These are phyloP conservation scores for Ophion costatus DNA, from an alignment of 2,888 invertebrate genomes.

Conservation along the genomic window DNA sequence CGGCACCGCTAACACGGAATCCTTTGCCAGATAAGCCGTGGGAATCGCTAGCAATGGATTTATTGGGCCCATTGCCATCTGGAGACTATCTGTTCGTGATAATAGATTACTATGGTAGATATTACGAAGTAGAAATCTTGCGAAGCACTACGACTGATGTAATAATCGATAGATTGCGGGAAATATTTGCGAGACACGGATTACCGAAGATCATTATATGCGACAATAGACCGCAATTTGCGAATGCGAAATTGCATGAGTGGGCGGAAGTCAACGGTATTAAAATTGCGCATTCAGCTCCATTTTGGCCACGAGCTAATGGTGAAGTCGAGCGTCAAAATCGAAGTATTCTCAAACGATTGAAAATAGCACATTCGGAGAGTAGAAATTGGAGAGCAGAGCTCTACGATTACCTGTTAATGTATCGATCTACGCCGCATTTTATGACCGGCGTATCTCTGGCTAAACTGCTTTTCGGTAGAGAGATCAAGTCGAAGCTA, in stretches of 20 bases:
- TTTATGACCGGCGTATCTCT: constrained; percentile 58
- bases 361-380: constrained; percentile 64
- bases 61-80: constrained; percentile 66
- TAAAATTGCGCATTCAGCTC: constrained; percentile 42
- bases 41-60: constrained; percentile 66
- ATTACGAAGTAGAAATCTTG: constrained; percentile 58
- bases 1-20: too few species aligned
- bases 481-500: constrained; percentile 48
- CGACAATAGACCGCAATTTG: constrained; percentile 69
- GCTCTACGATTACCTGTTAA: constrained; percentile 60
- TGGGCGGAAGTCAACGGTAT: constrained; percentile 27
- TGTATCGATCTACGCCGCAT: constrained; percentile 65
- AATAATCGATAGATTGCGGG: constrained; percentile 63
- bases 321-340: constrained; percentile 68
- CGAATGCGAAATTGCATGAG: constrained; percentile 10
- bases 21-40: constrained; percentile 60
- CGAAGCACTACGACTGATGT: constrained; percentile 56
- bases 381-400: constrained; percentile 60
- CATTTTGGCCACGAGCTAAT: constrained; percentile 62
- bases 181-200: constrained; percentile 71
- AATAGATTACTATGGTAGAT: constrained; percentile 69
- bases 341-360: constrained; percentile 63
- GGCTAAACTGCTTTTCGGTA: constrained; percentile 51
- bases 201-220: constrained; percentile 62
- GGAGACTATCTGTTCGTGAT: constrained; percentile 63